These are phyloP conservation scores for Pomatorhinus ruficollis DNA, from an alignment of 2,113 vertebrate genomes.

Conservation along the genomic window DNA sequence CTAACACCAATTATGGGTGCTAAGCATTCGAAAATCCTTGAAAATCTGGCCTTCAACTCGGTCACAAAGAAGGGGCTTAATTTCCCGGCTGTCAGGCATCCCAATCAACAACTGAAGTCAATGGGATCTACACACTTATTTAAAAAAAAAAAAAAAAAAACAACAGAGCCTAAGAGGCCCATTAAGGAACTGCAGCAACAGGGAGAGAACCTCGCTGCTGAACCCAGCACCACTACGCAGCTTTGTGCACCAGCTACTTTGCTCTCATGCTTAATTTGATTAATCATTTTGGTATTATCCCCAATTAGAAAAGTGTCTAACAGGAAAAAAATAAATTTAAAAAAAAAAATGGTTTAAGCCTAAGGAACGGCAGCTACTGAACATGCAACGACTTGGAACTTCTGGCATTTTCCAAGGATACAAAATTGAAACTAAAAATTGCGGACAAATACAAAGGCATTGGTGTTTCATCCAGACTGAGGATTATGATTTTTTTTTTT, in stretches of 20 bases:
- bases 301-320: slow-evolving; percentile 47
- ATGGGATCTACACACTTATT: slow-evolving; percentile 37
- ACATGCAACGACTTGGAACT: neutral
- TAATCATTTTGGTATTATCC: slow-evolving; percentile 57
- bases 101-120: slow-evolving; percentile 59
- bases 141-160: neutral
- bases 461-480: slow-evolving; percentile 39
- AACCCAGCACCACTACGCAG: slow-evolving; percentile 1
- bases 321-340: neutral
- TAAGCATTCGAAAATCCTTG: slow-evolving; percentile 54
- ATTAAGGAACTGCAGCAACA: slow-evolving; percentile 16
- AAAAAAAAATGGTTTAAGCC: neutral
- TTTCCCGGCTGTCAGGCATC: slow-evolving; percentile 49
- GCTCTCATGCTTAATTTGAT: slow-evolving; percentile 49
- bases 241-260: slow-evolving; percentile 38
- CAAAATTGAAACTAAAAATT: slow-evolving; percentile 29
- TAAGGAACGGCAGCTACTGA: neutral
- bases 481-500: slow-evolving; percentile 5
- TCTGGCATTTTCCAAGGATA: neutral
- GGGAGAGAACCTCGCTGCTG: neutral
- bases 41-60: slow-evolving; percentile 51
- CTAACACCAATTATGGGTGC: slow-evolving; percentile 45
- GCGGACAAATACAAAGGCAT: slow-evolving; percentile 29
- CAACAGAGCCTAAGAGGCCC: neutral
- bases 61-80: slow-evolving; percentile 63